Conservation (phyloP, 2,888 invertebrate species). For the Polydrusus cervinus region DNA sequence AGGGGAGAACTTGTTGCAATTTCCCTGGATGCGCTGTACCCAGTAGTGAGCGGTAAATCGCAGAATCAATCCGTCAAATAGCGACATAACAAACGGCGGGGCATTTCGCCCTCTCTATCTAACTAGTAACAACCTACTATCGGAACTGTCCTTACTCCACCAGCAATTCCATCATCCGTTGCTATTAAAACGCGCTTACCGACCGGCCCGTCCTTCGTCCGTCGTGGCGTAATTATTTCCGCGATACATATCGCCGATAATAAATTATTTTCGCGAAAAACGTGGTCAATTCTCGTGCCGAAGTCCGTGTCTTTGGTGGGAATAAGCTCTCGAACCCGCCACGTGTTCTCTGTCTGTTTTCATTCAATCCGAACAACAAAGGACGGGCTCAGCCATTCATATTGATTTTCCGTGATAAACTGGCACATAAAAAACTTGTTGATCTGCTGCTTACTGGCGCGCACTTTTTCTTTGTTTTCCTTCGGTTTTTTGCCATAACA, state of each 20-base stretch:
- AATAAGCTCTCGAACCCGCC: constrained; percentile 54
- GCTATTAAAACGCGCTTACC: constrained; percentile 52
- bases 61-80: constrained; percentile 63
- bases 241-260: constrained; percentile 27
- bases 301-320: constrained; percentile 24
- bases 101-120: constrained; percentile 61
- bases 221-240: constrained; percentile 23
- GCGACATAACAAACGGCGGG: constrained; percentile 59
- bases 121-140: constrained; percentile 62
- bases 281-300: constrained; percentile 20
- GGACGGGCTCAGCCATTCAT: constrained; percentile 71
- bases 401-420: constrained; percentile 72
- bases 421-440: constrained; percentile 73
- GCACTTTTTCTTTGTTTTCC: constrained; percentile 37
- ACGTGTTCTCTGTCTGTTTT: constrained; percentile 68
- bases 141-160: constrained; percentile 54
- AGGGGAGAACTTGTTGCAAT: constrained; percentile 54
- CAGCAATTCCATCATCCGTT: constrained; percentile 52
- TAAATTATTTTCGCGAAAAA: constrained; percentile 36
- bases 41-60: constrained; percentile 56
- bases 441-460: constrained; percentile 65
- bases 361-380: constrained; percentile 69
- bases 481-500: constrained; percentile 46
- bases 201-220: constrained; percentile 34
- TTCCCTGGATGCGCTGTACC: constrained; percentile 54